Evolutionary conservation across 2,113 vertebrate species (phyloP), one percentile per base, ranked within the genome.

Genomic region (Antigone vipio): DNA sequence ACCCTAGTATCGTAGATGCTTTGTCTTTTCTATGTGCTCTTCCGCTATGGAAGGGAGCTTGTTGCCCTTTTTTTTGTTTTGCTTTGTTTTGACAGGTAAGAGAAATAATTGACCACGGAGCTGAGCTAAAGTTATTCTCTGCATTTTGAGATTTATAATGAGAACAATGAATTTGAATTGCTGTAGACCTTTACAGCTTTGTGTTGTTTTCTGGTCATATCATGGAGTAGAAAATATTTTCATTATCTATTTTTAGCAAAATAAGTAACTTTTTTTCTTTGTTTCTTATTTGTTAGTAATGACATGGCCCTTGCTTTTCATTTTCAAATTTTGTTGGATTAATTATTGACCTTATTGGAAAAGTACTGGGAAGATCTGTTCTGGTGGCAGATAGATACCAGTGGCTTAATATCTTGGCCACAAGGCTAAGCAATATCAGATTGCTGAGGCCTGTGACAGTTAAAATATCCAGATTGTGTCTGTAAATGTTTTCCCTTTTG

Each of bases 401-500:
- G 40, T 74, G 68, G 78, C 50, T 89, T 77, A 71, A 58, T 81
- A 38, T n/a, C 20, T 92, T 89, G 85, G 68, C 56, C 44, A 35
- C 59, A 67, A 87, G 68, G 45, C 78, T 93, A 26, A 79, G 62
- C 45, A 79, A 2, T 53, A 72, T 88, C 42, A 56, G 34, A 74
- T 92, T 24, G 2, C 85, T 67, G 60, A 60, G 68, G 27, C 53
- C 50, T 60, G 49, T 91, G 85, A 74, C 71, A 95, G 76, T 92
- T 95, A 67, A 92, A 92, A 89, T 60, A 81, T 27, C 76, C 93
- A 93, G 81, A 66, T 89, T 93, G 56, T 88, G 59, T 68, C 90
- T 92, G 59, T 90, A 72, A 88, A 85, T 90, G 72, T 90, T 96
- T 91, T 92, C 64, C 29, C 52, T 78, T 89, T 88, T 91, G 88